Base-by-base conservation (phyloP, 2,888 invertebrate species). In the Cryptophagus acutangulus region DNA sequence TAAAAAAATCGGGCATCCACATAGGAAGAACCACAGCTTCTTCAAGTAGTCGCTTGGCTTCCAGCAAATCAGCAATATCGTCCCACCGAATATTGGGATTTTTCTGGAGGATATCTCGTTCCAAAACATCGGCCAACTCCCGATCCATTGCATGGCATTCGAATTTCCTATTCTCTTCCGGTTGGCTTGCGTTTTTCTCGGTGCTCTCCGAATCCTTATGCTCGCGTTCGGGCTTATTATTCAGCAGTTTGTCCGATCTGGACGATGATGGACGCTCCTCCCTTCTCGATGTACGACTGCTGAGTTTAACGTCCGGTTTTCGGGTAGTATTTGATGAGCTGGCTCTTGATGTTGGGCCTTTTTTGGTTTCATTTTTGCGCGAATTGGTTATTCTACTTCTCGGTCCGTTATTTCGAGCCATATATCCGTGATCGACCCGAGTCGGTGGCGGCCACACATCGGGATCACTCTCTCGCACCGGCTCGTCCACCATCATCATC, bases 1-100 rank as follows among this genome's bases (percentile, higher is more conserved):
- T 94, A 70, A 99, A 99, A 73, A 92, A 97, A 62, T 96, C 93
- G 1, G 97, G 97, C 85, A 97, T 94, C 79, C 91, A 84, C 81
- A 96, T 87, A 2, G 97, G 97, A 61, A 97, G 73, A 25, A 99
- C 95, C 5, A 97, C 95, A 17, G 97, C 96, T 71, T 99, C 97
- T 66, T 97, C 93, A 3, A 99, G 71, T 40, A 97, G 68, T 47
- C 90, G 74, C 67, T 93, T 93, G 3, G 92, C 92, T 67, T 92
- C 91, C 6, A 83, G 75, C 33, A 93, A 74, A 69, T 91, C 93
- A 1, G 92, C 92, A 62, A 93, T 92, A 64, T 91, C 92, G 59
- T 86, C 90, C 96, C 96, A 97, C 60, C 83, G 80, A 44, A 96
- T 91, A 70, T 92, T 94, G 10, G 94, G 93, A 73, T 96, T 91